These are phyloP conservation scores for Chinchilla lanigera DNA, from an alignment of 2,113 vertebrate genomes.

Conservation along the genomic window DNA sequence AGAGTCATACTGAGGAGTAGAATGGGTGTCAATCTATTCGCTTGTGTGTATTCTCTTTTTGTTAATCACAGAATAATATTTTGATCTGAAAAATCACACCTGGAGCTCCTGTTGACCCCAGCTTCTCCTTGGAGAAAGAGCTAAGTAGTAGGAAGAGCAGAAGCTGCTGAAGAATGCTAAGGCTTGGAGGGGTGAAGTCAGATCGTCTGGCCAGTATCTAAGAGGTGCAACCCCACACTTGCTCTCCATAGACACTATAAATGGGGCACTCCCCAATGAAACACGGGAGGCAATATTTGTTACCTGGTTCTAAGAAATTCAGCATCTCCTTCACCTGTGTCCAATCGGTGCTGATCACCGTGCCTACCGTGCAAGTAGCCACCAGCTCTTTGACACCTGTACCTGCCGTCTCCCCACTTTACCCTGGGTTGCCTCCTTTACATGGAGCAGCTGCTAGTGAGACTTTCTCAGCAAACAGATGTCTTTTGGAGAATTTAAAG, in stretches of 20 bases:
- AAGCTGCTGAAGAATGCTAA: conserved; percentile 58
- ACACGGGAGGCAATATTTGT: not conserved
- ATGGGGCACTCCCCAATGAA: no score
- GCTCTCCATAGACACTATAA: not conserved
- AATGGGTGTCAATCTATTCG: conserved; percentile 56
- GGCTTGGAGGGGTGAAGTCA: conserved; percentile 42
- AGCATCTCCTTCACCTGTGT: not conserved
- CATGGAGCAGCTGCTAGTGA: not conserved
- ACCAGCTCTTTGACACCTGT: not conserved
- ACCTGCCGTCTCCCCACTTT: not conserved
- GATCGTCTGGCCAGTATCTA: conserved; percentile 19
- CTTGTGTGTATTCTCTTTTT: conserved; percentile 31
- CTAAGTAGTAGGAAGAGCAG: conserved; percentile 50
- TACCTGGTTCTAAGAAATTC: accelerated
- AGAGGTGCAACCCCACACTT: not conserved
- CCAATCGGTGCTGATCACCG: accelerated
- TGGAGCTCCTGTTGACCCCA: not conserved
- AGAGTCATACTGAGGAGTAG: conserved; percentile 72
- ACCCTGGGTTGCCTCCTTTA: not conserved
- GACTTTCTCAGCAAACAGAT: not conserved
- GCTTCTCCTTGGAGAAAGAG: conserved; percentile 42
- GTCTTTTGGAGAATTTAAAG: conserved; percentile 22
- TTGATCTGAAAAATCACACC: conserved; percentile 74
- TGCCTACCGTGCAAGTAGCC: not conserved
- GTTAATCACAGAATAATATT: conserved; percentile 65